Conservation (phyloP, 1,140 invertebrate species). For the Branchinecta lynchi region DNA sequence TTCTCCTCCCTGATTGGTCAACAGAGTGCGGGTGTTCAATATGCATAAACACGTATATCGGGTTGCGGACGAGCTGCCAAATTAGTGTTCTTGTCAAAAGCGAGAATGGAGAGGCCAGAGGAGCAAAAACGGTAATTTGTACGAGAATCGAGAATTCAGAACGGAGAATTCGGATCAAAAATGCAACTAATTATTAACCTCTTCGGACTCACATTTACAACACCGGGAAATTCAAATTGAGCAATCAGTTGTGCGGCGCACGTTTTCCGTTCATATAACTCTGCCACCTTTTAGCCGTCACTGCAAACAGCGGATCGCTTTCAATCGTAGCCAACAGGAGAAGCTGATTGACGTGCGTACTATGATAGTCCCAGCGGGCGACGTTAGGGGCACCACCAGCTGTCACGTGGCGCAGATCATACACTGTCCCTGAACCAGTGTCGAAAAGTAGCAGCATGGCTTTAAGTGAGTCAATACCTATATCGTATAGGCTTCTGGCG, state of each 20-base stretch:
- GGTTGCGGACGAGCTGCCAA: too few relatives aligned
- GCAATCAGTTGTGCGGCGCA: constrained; percentile 68
- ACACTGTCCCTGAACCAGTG: constrained; percentile 87
- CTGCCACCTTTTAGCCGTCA: constrained; percentile 81
- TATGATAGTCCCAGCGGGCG: constrained; percentile 91
- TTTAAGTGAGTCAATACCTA: constrained; percentile 77
- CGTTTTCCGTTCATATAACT: constrained; percentile 88
- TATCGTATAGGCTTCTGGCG: constrained; percentile 57
- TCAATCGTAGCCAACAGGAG: constrained; percentile 76
- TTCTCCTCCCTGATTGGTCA: too few relatives aligned
- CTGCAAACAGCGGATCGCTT: constrained; percentile 59
- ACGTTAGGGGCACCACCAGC: constrained; percentile 72
- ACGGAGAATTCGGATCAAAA: too few relatives aligned
- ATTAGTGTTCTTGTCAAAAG: too few relatives aligned
- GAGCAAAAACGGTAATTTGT: too few relatives aligned
- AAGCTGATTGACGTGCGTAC: constrained; percentile 92
- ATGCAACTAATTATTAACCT: too few relatives aligned
- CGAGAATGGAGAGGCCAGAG: too few relatives aligned
- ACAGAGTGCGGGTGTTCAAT: too few relatives aligned
- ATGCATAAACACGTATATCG: too few relatives aligned
- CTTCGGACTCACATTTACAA: too few relatives aligned
- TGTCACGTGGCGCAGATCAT: constrained; percentile 86
- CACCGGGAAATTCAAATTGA: constrained; percentile 8
- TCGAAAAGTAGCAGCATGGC: constrained; percentile 81
- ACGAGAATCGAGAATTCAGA: too few relatives aligned